Conservation (phyloP, 2,797 vertebrate genomes). For the Jordanella pulchra region DNA sequence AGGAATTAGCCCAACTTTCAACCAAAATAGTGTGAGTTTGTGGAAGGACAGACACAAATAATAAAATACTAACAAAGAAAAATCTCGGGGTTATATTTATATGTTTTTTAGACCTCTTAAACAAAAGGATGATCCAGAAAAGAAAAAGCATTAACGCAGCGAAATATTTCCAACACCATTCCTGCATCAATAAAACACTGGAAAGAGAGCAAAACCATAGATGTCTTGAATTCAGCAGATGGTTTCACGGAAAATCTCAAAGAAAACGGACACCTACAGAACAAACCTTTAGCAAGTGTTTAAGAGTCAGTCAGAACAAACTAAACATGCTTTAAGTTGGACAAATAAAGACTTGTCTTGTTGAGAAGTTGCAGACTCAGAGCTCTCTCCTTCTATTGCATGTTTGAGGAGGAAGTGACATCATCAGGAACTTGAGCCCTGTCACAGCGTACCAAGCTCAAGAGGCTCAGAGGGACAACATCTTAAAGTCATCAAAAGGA, state of each 20-base stretch:
- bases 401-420: constrained; percentile 45
- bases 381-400: constrained; percentile 11
- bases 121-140: background rate
- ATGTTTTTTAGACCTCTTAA: background rate
- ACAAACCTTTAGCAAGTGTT: background rate
- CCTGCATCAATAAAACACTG: background rate
- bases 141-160: background rate
- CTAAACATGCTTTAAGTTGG: constrained; percentile 26
- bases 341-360: constrained; percentile 29
- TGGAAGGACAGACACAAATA: too few species aligned
- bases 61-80: too few species aligned
- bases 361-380: constrained; percentile 49
- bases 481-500: constrained; percentile 59
- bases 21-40: too few species aligned
- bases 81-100: too few species aligned
- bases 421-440: constrained; percentile 43
- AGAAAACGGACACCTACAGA: background rate
- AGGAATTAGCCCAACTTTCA: too few species aligned
- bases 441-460: constrained; percentile 41
- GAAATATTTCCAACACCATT: background rate
- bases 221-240: background rate
- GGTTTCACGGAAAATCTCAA: background rate
- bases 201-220: background rate
- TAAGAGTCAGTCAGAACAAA: constrained; percentile 3
- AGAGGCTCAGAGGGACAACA: constrained; percentile 23